phyloP scores from a whole-genome alignment of 2,888 invertebrate genomes.

The Cyclophora punctaria region DNA sequence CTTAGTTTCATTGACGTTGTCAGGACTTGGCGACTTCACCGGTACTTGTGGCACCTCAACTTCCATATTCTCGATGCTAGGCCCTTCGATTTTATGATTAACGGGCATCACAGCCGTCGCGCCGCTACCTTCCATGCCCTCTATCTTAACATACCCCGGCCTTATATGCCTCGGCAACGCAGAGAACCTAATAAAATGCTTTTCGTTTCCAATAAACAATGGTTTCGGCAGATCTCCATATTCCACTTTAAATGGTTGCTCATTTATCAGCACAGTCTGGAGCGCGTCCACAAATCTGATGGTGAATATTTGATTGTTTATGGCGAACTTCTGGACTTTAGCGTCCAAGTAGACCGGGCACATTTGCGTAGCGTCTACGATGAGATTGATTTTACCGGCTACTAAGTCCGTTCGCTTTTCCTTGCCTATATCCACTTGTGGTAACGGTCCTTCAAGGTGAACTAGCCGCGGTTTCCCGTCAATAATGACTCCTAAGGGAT shows the following conservation, averaged over 20 bases:
- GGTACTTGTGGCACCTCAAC: constrained; percentile 33
- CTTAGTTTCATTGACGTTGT: constrained; percentile 43
- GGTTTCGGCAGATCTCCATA: constrained; percentile 90
- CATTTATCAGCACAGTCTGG: constrained; percentile 85
- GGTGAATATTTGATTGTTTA: constrained; percentile 82
- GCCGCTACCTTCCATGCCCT: constrained; percentile 81
- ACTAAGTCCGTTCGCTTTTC: constrained; percentile 86
- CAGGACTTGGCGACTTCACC: constrained; percentile 53
- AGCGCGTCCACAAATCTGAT: constrained; percentile 87
- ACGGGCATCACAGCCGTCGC: constrained; percentile 18
- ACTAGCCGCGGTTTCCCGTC: constrained; percentile 85
- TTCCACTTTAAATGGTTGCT: constrained; percentile 84
- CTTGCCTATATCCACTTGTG: constrained; percentile 93
- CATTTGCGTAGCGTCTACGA: constrained; percentile 86
- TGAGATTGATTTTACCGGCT: constrained; percentile 87
- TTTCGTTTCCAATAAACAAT: constrained; percentile 81
- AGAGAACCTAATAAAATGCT: constrained; percentile 87
- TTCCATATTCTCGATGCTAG: constrained; percentile 37
- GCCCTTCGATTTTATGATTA: constrained; percentile 21
- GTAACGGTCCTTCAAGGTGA: constrained; percentile 91
- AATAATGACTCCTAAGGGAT: constrained; percentile 86
- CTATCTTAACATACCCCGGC: constrained; percentile 81
- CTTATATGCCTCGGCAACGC: constrained; percentile 82
- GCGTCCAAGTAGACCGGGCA: constrained; percentile 89
- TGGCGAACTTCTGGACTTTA: constrained; percentile 85